phyloP scores from a whole-genome alignment of 2,797 vertebrate genomes.

The Coluber constrictor region DNA sequence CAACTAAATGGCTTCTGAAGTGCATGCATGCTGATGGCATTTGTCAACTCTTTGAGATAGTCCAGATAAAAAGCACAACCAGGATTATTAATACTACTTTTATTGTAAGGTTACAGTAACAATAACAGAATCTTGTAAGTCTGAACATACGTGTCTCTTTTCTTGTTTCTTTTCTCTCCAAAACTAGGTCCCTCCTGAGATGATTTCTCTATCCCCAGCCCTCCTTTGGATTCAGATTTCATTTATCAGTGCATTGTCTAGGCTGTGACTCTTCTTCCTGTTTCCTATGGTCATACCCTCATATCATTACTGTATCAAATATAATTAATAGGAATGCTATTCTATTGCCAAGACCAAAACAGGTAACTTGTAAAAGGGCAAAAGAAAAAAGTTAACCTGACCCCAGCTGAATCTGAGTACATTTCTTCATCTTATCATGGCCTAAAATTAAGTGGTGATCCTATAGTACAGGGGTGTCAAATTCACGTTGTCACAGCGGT shows the following conservation, averaged over 20 bases:
- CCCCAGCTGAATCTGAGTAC: neutral
- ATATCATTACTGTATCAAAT: neutral
- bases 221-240: neutral
- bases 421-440: neutral
- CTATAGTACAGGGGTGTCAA: neutral
- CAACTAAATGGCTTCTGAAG: neutral
- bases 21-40: neutral
- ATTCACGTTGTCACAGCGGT: too few relatives aligned
- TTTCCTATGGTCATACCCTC: neutral
- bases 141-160: neutral
- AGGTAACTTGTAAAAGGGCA: neutral
- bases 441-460: neutral
- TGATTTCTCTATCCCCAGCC: neutral
- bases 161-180: neutral
- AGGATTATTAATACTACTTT: neutral
- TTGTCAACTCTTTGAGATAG: neutral
- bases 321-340: neutral
- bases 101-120: neutral
- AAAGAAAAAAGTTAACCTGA: neutral
- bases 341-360: neutral
- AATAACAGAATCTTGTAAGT: neutral
- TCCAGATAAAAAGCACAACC: neutral
- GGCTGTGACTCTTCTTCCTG: neutral
- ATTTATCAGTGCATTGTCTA: neutral
- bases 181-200: neutral